Conservation (phyloP, 2,888 invertebrate species). For the Drosophila nigricruria region DNA sequence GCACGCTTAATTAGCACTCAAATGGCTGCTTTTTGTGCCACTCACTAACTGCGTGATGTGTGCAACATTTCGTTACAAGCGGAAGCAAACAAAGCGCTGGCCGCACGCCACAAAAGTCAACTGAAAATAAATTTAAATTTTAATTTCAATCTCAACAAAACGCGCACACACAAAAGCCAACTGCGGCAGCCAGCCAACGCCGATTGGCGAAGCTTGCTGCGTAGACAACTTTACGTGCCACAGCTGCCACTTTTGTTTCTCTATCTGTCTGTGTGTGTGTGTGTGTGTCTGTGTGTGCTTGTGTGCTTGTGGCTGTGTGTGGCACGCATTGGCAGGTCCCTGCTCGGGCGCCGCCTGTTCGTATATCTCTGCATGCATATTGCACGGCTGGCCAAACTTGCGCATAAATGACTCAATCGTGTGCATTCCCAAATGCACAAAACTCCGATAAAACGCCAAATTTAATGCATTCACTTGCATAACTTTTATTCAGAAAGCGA, state of each 20-base stretch:
- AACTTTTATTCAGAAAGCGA: background rate
- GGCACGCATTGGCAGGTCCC: constrained; percentile 58
- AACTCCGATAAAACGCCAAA: constrained; percentile 20
- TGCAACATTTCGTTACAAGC: constrained; percentile 26
- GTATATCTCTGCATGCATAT: constrained; percentile 49
- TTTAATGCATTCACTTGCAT: too few relatives aligned
- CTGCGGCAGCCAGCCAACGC: constrained; percentile 30
- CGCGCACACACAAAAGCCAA: constrained; percentile 61
- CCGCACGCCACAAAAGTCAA: constrained; percentile 62
- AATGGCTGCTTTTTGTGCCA: constrained; percentile 19
- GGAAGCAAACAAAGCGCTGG: constrained; percentile 42
- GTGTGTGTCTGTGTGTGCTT: constrained; percentile 23
- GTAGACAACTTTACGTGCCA: constrained; percentile 69
- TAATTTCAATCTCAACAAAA: constrained; percentile 74
- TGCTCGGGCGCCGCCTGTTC: constrained; percentile 30
- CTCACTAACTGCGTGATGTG: constrained; percentile 7
- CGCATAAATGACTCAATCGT: constrained; percentile 68
- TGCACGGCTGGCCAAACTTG: constrained; percentile 59
- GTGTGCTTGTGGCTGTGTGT: constrained; percentile 29
- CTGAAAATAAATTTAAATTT: constrained; percentile 78
- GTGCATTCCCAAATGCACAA: constrained; percentile 26
- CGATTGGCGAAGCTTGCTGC: constrained; percentile 55
- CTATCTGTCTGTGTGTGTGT: constrained; percentile 12
- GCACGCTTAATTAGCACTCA: constrained; percentile 49
- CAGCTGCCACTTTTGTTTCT: constrained; percentile 50